phyloP scores from a whole-genome alignment of 2,888 invertebrate species.

The Pedicia rivosa region DNA sequence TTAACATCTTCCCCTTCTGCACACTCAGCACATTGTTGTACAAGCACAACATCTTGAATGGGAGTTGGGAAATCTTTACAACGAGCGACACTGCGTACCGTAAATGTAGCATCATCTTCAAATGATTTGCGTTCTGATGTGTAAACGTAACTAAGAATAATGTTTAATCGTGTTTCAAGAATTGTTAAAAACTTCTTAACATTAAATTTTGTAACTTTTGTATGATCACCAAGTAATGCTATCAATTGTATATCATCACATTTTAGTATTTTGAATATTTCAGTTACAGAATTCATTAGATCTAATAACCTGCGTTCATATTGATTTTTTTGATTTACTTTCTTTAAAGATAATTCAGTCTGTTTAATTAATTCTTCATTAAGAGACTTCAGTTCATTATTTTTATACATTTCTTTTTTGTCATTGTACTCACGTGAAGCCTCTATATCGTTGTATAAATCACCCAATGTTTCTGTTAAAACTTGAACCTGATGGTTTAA shows the following conservation, averaged over 20 bases:
- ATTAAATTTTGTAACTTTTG: slow-evolving; percentile 39
- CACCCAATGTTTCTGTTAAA: slow-evolving; percentile 22
- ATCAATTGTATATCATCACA: slow-evolving; percentile 35
- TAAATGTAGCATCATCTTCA: slow-evolving; percentile 14
- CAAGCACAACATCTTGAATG: slow-evolving; percentile 32
- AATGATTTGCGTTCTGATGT: slow-evolving; percentile 19
- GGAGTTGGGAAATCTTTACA: slow-evolving; percentile 28
- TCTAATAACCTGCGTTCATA: slow-evolving; percentile 19
- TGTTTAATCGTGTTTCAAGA: slow-evolving; percentile 35
- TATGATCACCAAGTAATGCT: slow-evolving; percentile 37
- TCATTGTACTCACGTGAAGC: not conserved
- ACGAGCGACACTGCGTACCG: slow-evolving; percentile 24
- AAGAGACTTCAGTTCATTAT: slow-evolving; percentile 17
- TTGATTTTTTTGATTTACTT: slow-evolving; percentile 11
- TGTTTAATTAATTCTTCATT: slow-evolving; percentile 18
- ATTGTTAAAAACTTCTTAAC: slow-evolving; percentile 35
- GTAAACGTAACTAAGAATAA: slow-evolving; percentile 36
- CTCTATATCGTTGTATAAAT: slow-evolving; percentile 22
- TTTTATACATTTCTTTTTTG: not conserved
- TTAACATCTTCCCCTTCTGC: slow-evolving; percentile 29
- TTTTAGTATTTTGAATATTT: slow-evolving; percentile 29
- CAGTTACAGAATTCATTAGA: slow-evolving; percentile 20
- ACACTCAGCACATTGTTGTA: slow-evolving; percentile 30
- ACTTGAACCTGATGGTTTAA: slow-evolving; percentile 26
- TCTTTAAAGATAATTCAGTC: slow-evolving; percentile 13